Evolutionary conservation across 2,113 vertebrate genomes (phyloP).

Genomic region (Thalassarche chlororhynchos): DNA sequence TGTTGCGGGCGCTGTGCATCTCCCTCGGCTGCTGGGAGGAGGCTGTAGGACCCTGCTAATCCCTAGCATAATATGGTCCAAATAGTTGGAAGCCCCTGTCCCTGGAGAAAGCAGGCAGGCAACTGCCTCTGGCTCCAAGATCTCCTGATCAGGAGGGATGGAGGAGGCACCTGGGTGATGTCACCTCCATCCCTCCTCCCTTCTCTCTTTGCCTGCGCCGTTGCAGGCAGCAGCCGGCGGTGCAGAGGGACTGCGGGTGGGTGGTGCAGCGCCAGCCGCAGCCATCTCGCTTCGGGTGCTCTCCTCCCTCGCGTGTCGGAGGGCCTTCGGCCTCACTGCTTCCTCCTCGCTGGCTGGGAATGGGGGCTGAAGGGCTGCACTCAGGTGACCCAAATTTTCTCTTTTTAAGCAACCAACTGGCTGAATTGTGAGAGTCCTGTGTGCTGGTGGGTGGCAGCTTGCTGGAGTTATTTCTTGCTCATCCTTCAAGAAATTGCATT

Average conservation of each 20-base stretch:
- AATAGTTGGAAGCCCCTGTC: accelerated
- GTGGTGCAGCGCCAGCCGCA: background rate
- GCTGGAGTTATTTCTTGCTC: background rate
- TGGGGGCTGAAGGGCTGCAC: background rate
- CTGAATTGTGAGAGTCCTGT: background rate
- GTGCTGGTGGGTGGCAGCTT: background rate
- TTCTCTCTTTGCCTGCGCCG: background rate
- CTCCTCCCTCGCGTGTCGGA: background rate
- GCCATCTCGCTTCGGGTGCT: background rate
- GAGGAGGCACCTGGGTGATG: background rate
- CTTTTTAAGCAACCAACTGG: background rate
- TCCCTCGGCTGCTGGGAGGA: background rate
- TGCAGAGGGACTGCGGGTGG: background rate
- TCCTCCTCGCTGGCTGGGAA: background rate
- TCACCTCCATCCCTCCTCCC: background rate
- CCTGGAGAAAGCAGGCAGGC: background rate
- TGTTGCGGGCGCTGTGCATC: background rate
- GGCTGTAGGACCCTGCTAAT: background rate
- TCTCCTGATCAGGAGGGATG: background rate
- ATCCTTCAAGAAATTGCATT: background rate
- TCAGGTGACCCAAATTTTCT: background rate
- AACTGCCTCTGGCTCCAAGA: background rate
- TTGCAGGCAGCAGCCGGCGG: background rate
- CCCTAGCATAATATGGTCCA: accelerated
- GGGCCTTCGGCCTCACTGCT: background rate